phyloP scores from a whole-genome alignment of 1,140 invertebrate species.

The Rhagoletis pomonella region DNA sequence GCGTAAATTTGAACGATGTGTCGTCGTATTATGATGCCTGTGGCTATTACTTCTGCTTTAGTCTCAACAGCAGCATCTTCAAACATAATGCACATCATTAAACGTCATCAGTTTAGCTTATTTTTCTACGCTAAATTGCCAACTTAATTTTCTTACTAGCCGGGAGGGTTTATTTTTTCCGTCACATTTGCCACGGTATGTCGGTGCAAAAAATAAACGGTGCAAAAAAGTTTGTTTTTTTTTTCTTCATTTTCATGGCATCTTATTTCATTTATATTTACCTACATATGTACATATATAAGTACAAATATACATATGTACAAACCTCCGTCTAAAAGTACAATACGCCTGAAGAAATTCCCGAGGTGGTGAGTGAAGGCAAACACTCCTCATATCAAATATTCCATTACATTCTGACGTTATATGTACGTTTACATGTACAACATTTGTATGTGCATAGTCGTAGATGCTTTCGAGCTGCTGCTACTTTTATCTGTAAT shows the following conservation, averaged over 20 bases:
- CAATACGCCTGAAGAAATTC: no score
- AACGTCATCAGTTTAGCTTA: neutral
- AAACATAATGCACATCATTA: neutral
- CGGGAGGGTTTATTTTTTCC: constrained; percentile 18
- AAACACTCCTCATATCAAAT: no score
- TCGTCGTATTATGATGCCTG: constrained; percentile 15
- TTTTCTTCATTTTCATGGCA: neutral
- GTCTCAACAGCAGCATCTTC: neutral
- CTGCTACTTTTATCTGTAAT: neutral
- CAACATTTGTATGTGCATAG: no score
- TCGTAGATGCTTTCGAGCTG: neutral
- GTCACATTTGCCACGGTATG: neutral
- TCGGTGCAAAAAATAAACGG: neutral
- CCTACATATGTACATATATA: no score
- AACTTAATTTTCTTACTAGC: constrained; percentile 13
- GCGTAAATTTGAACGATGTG: constrained; percentile 24
- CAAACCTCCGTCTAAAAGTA: no score
- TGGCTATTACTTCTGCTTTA: neutral
- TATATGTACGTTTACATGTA: no score
- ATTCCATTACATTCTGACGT: no score
- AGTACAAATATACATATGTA: no score
- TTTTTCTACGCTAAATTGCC: constrained; percentile 30
- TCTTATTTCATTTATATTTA: no score
- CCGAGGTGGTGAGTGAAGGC: no score
- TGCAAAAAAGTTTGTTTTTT: no score